Conservation (phyloP, 2,113 vertebrate genomes). For the Gavia stellata region DNA sequence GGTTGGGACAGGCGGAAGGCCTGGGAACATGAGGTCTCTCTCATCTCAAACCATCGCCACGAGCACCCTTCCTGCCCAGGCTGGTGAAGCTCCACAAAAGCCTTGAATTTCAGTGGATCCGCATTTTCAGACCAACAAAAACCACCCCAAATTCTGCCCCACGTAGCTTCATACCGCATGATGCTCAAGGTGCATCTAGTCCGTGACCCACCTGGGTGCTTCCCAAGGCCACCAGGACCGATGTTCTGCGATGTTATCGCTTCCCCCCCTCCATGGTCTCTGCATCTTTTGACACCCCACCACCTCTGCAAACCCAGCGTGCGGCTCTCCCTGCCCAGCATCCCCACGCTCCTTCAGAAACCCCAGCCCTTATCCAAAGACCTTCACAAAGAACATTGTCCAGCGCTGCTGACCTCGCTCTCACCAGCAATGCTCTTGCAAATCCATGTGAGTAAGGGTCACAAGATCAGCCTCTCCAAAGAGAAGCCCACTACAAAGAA, state of each 20-base stretch:
- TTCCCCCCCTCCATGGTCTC: neutral
- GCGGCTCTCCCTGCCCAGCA: neutral
- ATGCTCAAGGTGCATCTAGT: neutral
- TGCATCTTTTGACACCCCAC: neutral
- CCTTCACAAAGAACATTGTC: neutral
- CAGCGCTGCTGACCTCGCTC: neutral
- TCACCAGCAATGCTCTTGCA: neutral
- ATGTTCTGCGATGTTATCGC: neutral
- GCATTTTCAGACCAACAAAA: neutral
- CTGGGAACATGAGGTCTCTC: neutral
- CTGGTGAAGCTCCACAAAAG: neutral
- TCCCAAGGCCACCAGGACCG: neutral
- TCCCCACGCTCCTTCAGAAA: neutral
- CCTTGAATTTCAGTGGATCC: neutral
- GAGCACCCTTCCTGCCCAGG: neutral
- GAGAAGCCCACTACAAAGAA: neutral
- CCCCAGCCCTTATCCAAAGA: neutral
- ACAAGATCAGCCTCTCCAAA: neutral
- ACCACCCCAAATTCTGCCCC: neutral
- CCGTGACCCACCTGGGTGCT: neutral
- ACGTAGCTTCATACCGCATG: accelerated
- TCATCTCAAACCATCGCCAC: neutral
- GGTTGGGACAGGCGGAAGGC: neutral
- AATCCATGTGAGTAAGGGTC: neutral
- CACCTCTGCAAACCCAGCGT: neutral